These are phyloP conservation scores for Prionace glauca DNA, from an alignment of 2,797 vertebrate species.

Conservation along the genomic window DNA sequence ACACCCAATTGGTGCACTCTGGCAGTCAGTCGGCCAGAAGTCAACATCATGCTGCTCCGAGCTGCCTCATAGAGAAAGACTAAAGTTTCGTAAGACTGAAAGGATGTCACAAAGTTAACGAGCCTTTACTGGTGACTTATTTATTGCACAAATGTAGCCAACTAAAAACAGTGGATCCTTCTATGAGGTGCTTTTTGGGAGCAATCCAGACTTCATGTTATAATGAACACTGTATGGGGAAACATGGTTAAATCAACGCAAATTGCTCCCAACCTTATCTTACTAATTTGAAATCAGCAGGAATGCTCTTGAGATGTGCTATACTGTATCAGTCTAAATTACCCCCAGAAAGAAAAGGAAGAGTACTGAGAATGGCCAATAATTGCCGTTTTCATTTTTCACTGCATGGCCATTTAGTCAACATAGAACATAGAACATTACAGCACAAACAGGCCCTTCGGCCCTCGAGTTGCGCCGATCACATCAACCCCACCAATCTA, in stretches of 20 bases:
- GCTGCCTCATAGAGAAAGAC: neutral
- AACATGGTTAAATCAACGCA: conserved; percentile 18
- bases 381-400: neutral
- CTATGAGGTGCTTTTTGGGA: conserved; percentile 14
- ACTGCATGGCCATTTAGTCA: neutral
- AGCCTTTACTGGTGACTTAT: neutral
- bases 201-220: conserved; percentile 8
- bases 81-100: neutral
- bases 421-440: no score
- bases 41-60: neutral
- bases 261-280: conserved; percentile 18
- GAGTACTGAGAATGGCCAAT: neutral
- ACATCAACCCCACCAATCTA: no score
- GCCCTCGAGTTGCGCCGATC: no score
- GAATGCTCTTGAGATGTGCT: conserved; percentile 14
- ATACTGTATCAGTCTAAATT: conserved; percentile 5
- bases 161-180: neutral
- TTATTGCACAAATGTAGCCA: neutral
- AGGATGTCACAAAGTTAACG: conserved; percentile 9
- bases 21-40: neutral
- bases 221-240: neutral
- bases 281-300: conserved; percentile 5
- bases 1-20: neutral
- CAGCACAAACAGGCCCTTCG: no score
- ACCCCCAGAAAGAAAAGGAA: conserved; percentile 1